Evolutionary conservation across 2,888 invertebrate species (phyloP).

Genomic region (Meandrusa payeni): DNA sequence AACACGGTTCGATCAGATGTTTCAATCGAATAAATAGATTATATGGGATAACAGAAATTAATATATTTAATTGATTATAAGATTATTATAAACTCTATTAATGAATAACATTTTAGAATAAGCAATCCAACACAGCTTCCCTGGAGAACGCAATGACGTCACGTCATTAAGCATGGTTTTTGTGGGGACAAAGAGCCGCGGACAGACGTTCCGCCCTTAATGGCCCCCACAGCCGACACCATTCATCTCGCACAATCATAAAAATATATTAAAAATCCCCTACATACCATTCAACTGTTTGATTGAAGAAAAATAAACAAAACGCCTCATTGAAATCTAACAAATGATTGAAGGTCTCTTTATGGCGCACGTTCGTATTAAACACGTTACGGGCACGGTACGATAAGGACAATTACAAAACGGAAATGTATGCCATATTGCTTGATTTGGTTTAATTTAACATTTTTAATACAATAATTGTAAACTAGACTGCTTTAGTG

Average conservation of each 20-base stretch:
- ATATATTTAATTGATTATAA: too few relatives aligned
- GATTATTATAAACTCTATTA: not conserved
- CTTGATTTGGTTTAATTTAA: too few relatives aligned
- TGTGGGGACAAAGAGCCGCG: conserved; percentile 26
- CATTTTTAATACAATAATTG: too few relatives aligned
- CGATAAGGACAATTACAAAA: too few relatives aligned
- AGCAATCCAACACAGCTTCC: conserved; percentile 12
- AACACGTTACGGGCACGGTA: conserved; percentile 8
- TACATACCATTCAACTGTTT: conserved; percentile 20
- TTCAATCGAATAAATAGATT: too few relatives aligned
- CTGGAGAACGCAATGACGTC: conserved; percentile 6
- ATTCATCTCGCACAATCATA: conserved; percentile 36
- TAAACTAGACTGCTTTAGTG: too few relatives aligned
- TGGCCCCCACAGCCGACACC: conserved; percentile 31
- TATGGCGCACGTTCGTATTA: too few relatives aligned
- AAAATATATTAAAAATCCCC: conserved; percentile 36
- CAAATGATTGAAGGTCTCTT: conserved; percentile 14
- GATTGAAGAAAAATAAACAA: conserved; percentile 23
- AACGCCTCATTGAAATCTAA: conserved; percentile 21
- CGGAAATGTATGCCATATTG: too few relatives aligned
- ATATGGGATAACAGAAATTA: too few relatives aligned
- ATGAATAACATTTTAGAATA: conserved; percentile 1
- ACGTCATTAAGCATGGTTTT: conserved; percentile 24
- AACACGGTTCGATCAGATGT: too few relatives aligned
- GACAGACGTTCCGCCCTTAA: conserved; percentile 35